Evolutionary conservation across 53 echinoderm and acorn worm genomes (phyloP).

Genomic region (Echinometra lucunter): DNA sequence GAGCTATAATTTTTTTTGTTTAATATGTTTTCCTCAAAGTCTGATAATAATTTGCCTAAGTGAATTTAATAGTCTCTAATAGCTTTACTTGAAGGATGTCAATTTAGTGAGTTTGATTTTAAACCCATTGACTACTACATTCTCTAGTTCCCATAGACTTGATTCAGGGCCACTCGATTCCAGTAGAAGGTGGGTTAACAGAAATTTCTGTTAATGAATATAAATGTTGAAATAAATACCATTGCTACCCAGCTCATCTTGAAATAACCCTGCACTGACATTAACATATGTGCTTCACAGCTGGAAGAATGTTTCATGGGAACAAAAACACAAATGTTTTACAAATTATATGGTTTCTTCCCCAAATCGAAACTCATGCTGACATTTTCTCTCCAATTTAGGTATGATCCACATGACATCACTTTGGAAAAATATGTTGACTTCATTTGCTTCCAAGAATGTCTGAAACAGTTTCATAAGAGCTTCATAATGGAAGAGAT

Average conservation of each 20-base stretch:
- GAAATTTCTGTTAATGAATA: too few relatives aligned
- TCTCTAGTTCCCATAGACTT: too few relatives aligned
- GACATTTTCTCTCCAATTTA: not conserved
- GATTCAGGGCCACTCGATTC: too few relatives aligned
- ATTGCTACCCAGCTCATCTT: not conserved
- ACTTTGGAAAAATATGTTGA: not conserved
- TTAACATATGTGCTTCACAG: not conserved
- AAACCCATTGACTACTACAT: too few relatives aligned
- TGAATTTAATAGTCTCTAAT: too few relatives aligned
- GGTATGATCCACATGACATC: constrained; percentile 10
- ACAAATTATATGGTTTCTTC: not conserved
- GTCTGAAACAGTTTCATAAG: constrained; percentile 30
- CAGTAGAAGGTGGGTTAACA: too few relatives aligned
- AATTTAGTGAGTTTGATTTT: too few relatives aligned
- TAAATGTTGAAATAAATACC: too few relatives aligned
- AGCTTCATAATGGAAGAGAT: not conserved
- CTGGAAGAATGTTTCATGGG: not conserved
- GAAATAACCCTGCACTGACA: not conserved
- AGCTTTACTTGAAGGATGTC: too few relatives aligned
- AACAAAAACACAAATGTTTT: constrained; percentile 6
- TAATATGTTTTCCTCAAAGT: too few relatives aligned
- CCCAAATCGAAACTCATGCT: constrained; percentile 1
- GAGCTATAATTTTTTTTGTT: too few relatives aligned
- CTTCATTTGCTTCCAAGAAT: not conserved
- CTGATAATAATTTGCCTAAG: too few relatives aligned